These are phyloP conservation scores for Euzetes globulus DNA, from an alignment of 2,888 invertebrate species.

Conservation along the genomic window DNA sequence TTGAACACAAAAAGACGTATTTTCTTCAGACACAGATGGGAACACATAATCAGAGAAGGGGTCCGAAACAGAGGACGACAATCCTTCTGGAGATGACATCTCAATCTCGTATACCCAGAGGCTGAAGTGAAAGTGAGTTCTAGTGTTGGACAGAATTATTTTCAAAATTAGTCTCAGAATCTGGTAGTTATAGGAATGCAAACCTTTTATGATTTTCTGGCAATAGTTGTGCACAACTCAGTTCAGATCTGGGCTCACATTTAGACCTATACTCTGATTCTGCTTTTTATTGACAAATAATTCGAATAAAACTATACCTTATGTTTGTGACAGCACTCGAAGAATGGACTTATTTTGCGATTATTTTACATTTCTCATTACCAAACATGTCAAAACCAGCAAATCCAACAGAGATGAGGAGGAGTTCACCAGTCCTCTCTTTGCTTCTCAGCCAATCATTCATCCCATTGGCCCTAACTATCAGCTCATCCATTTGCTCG, in stretches of 20 bases:
- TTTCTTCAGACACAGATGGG: conserved; percentile 20
- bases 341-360: not conserved
- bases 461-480: too few relatives aligned
- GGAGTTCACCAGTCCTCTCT: not conserved
- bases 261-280: not conserved
- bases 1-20: conserved; percentile 8
- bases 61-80: conserved; percentile 28
- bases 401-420: conserved; percentile 4
- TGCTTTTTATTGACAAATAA: conserved; percentile 5
- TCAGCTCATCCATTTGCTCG: too few relatives aligned
- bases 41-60: conserved; percentile 26
- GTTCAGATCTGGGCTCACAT: not conserved
- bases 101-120: conserved; percentile 26
- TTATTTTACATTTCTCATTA: conserved; percentile 24
- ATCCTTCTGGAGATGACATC: conserved; percentile 35
- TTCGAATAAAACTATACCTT: not conserved
- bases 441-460: not conserved
- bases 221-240: not conserved
- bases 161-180: conserved; percentile 19
- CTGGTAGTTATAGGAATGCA: not conserved
- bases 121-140: not conserved
- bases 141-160: conserved; percentile 12
- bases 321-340: conserved; percentile 16
- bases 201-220: not conserved
- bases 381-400: conserved; percentile 24